Evolutionary conservation across 2,797 vertebrate genomes (phyloP).

Genomic region (Lithobates pipiens): DNA sequence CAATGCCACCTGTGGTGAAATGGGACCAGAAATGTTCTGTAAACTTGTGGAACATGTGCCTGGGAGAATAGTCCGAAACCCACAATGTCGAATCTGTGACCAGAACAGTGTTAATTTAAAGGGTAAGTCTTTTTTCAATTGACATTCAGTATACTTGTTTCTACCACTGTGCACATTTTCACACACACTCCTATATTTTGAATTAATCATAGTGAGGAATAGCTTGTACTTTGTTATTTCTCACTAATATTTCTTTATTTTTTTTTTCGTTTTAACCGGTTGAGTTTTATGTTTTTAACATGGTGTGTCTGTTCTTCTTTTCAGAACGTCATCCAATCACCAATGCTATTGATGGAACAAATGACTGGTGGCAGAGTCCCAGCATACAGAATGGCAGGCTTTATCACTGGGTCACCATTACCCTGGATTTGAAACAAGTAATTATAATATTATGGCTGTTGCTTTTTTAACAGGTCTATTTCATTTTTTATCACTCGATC

Average conservation of each 20-base stretch:
- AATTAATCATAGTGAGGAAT: too few relatives aligned
- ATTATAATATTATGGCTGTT: constrained; percentile 45
- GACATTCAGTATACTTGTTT: too few relatives aligned
- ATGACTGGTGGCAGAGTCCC: constrained; percentile 97
- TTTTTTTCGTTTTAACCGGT: too few relatives aligned
- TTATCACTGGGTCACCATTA: constrained; percentile 94
- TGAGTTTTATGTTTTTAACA: background rate
- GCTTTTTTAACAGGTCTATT: background rate
- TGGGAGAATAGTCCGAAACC: constrained; percentile 82
- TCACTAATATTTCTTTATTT: too few relatives aligned
- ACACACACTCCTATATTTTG: too few relatives aligned
- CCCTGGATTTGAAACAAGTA: constrained; percentile 93
- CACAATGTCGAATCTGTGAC: constrained; percentile 89
- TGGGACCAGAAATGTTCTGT: constrained; percentile 88
- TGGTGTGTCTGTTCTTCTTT: constrained; percentile 17
- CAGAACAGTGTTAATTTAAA: constrained; percentile 79
- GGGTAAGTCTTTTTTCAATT: constrained; percentile 75
- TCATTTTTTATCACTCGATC: too few relatives aligned
- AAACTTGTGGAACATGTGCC: constrained; percentile 96
- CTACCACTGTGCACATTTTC: background rate
- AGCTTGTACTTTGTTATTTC: too few relatives aligned
- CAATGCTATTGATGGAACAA: constrained; percentile 92
- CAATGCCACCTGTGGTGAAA: constrained; percentile 92
- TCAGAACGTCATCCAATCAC: constrained; percentile 91
- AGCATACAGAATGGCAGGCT: constrained; percentile 94